Base-by-base conservation (phyloP, 2,113 vertebrate genomes). In the Conger conger region DNA sequence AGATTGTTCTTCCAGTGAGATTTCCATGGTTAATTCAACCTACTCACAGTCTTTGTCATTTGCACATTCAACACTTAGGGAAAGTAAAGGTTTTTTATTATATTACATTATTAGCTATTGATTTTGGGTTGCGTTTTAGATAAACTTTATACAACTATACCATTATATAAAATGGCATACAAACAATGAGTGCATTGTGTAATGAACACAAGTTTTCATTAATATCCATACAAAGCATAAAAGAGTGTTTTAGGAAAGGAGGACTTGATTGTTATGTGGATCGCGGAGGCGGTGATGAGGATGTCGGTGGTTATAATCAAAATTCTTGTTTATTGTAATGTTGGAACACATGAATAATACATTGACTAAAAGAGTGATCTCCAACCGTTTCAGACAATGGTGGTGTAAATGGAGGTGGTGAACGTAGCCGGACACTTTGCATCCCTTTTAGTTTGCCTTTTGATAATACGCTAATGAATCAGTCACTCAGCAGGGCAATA, bases 221-320 rank as follows among this genome's bases (percentile, higher is more conserved):
- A 83, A 82, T 83, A 37, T 38, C 36, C 36, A 60, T 30, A 37
- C 53, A 85, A 60, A 36, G 63, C 16, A 42, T 60, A n/a, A 84
- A 77, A 76, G 54, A 73, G 37, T 16, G 38, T 77, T 50, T 78
- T 18, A 81, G n/a, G 63, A 20, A 83, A 82, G 63, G 77, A 79
- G 27, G 60, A 53, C 38, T 87, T 36, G 30, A 63, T 82, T 84
- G 82, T 38, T 77, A 35, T 57, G 37, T 79, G 76, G 63, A 81
- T 85, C 37, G 81, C 45, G 57, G 36, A n/a, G 53, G 53, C 73
- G 37, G 7, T 77, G 38, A 78, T 40, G 50, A 40, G 68, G 35
- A 17, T 84, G 80, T 84, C 76, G 80, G 40, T 81, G 81, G n/a
- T 76, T 76, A 60, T 18, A 54, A 80, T 87, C 50, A 57, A 82